Evolutionary conservation across 1,140 invertebrate genomes (phyloP).

Genomic region (Calosoma granatense): DNA sequence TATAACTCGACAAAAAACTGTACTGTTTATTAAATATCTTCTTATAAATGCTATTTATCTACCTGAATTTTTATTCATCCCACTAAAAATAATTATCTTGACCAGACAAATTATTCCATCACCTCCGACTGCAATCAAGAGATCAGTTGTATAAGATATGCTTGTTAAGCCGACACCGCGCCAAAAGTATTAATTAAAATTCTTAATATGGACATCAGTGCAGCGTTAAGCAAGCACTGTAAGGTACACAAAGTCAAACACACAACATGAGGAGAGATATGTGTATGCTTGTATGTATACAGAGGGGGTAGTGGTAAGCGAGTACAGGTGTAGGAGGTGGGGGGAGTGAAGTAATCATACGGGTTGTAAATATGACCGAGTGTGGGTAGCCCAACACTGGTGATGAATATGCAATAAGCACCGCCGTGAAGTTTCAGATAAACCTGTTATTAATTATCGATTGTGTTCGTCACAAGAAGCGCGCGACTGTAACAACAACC

Average conservation of each 20-base stretch:
- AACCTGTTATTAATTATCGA: slow-evolving; percentile 7
- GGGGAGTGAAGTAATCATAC: not conserved
- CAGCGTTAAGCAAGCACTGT: too few relatives aligned
- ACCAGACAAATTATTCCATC: too few relatives aligned
- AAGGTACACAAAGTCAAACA: not conserved
- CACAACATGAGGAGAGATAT: not conserved
- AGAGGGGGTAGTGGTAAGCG: too few relatives aligned
- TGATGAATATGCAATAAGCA: slow-evolving; percentile 8
- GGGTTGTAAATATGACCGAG: not conserved
- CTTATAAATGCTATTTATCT: too few relatives aligned
- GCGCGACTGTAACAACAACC: not conserved
- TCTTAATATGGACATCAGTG: slow-evolving; percentile 4
- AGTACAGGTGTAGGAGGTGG: not conserved
- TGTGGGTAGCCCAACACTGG: not conserved
- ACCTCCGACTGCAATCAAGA: too few relatives aligned
- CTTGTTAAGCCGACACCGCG: not conserved
- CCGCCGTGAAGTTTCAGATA: not conserved
- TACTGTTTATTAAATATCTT: too few relatives aligned
- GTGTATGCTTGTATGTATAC: not conserved
- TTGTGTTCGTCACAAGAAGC: not conserved
- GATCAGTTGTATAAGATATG: too few relatives aligned
- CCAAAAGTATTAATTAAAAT: not conserved
- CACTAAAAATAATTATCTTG: not conserved
- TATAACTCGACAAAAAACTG: too few relatives aligned
- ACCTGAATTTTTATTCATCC: not conserved